Evolutionary conservation across 2,797 vertebrate genomes (phyloP).

Genomic region (Rhinoraja longicauda): DNA sequence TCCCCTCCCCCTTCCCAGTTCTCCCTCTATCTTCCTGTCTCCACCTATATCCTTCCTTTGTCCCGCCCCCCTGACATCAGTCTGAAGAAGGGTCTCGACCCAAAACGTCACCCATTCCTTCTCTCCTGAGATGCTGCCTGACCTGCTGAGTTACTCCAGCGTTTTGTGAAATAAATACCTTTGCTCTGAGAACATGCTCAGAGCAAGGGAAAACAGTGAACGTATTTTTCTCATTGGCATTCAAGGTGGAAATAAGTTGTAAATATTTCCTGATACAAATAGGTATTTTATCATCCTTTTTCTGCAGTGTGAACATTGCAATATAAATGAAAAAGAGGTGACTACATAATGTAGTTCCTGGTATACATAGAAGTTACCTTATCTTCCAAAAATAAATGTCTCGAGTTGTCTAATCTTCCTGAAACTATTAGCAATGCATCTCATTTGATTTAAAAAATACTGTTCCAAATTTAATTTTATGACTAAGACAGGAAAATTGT

Average conservation of each 20-base stretch:
- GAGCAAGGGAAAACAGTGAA: neutral
- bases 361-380: neutral
- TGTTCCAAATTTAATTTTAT: neutral
- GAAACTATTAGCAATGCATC: neutral
- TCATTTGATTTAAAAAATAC: neutral
- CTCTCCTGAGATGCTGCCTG: too few species aligned
- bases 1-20: too few species aligned
- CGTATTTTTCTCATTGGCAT: neutral
- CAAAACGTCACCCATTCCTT: too few species aligned
- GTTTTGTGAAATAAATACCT: too few species aligned
- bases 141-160: too few species aligned
- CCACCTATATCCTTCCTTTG: too few species aligned
- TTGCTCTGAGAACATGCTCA: neutral
- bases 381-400: neutral
- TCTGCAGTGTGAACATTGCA: neutral
- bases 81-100: too few species aligned
- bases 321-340: neutral
- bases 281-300: neutral
- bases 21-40: too few species aligned
- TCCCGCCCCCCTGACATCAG: too few species aligned
- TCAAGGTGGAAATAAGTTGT: neutral
- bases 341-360: neutral
- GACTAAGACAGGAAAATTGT: conserved; percentile 1
- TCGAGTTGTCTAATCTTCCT: neutral
- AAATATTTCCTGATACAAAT: neutral